Conservation (phyloP, 2,113 vertebrate species). For the Nothoprocta pentlandii region DNA sequence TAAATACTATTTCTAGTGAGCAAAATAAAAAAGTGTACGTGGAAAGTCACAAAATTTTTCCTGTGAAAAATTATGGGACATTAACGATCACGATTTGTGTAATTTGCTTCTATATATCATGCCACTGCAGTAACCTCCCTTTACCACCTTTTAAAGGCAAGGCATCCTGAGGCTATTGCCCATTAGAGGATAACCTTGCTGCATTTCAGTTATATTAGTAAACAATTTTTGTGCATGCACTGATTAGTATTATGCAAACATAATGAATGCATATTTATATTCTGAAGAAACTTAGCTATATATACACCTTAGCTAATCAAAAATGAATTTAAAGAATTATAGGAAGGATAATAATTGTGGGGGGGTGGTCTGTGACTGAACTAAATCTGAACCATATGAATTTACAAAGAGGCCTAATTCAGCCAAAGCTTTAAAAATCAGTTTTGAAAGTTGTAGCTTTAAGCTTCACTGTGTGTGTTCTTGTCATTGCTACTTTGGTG, state of each 20-base stretch:
- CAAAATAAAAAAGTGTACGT: rapidly evolving
- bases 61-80: not conserved
- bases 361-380: not conserved
- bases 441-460: not conserved
- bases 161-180: not conserved
- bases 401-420: not conserved
- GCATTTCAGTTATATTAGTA: not conserved
- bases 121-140: not conserved
- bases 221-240: not conserved
- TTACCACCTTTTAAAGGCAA: not conserved
- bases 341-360: not conserved
- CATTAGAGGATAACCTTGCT: not conserved
- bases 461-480: not conserved
- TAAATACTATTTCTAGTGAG: not conserved
- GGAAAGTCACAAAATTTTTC: not conserved
- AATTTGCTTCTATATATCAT: not conserved
- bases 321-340: not conserved
- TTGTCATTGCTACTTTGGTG: not conserved
- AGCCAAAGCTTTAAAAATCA: not conserved
- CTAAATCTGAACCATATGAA: not conserved
- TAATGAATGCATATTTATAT: not conserved
- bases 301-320: not conserved
- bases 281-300: not conserved
- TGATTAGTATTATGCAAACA: not conserved
- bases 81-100: not conserved